Percentiles rank a stretch among this genome's conserved stretches.
These are phyloP conservation scores for Pheosia gnoma DNA, from an alignment of 2,888 invertebrate species.

Conservation along the genomic window DNA sequence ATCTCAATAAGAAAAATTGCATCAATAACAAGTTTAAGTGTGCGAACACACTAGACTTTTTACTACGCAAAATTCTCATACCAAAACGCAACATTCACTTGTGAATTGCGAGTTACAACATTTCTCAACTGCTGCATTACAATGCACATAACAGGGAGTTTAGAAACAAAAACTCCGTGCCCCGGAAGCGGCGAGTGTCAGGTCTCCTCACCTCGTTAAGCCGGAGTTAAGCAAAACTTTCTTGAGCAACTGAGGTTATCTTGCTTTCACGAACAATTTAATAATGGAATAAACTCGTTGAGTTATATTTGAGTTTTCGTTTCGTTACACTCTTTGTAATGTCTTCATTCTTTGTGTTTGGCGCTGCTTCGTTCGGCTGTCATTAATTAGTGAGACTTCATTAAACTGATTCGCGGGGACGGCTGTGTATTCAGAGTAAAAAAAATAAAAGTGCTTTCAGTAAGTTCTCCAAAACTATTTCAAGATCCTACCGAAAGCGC, in stretches of 20 bases:
- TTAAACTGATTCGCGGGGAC: constrained; percentile 28
- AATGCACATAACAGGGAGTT: constrained; percentile 37
- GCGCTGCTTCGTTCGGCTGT: constrained; percentile 35
- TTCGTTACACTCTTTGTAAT: constrained; percentile 45
- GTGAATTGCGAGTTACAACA: background rate
- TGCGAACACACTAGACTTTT: background rate
- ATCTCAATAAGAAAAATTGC: too few species aligned
- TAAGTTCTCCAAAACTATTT: background rate
- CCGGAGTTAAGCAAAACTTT: constrained; percentile 53
- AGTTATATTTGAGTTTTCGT: constrained; percentile 69
- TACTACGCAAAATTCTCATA: background rate
- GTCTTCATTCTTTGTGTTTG: constrained; percentile 41
- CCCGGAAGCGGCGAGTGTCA: constrained; percentile 39
- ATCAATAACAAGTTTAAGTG: background rate
- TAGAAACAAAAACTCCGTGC: constrained; percentile 40
- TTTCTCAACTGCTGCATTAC: constrained; percentile 7
- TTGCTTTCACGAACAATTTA: constrained; percentile 79
- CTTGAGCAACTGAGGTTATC: constrained; percentile 61
- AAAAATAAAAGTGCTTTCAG: background rate
- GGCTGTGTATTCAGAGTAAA: background rate
- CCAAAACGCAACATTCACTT: background rate
- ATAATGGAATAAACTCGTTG: constrained; percentile 73
- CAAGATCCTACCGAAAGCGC: too few species aligned
- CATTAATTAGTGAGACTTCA: constrained; percentile 45
- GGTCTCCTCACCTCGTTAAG: constrained; percentile 52